phyloP scores from a whole-genome alignment of 2,888 invertebrate genomes.

The Callimorpha dominula region DNA sequence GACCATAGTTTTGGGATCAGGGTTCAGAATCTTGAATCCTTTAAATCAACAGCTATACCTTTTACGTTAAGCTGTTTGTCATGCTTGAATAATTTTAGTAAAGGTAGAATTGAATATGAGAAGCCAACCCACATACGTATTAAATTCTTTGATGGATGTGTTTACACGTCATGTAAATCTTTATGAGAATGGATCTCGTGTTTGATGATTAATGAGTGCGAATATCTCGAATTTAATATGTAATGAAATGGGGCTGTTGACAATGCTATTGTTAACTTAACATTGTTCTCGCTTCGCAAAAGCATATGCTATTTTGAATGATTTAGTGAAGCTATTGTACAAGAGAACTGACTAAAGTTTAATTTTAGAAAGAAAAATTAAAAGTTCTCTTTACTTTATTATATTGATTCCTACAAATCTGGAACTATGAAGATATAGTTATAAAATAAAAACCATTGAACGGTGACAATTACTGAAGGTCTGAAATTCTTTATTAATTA shows the following conservation, averaged over 20 bases:
- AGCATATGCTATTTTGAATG: not conserved
- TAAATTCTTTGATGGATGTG: constrained; percentile 1
- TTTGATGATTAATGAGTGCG: not conserved
- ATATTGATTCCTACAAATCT: no score
- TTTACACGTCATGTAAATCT: not conserved
- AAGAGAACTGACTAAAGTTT: no score
- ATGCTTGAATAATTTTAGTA: not conserved
- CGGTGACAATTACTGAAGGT: no score
- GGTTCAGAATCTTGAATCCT: not conserved
- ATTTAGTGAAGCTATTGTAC: no score
- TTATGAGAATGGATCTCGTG: not conserved
- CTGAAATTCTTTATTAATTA: no score
- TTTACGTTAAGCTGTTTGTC: not conserved
- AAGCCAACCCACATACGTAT: not conserved
- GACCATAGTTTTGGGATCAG: not conserved
- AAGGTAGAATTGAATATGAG: not conserved
- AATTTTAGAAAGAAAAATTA: no score
- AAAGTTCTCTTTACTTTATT: no score
- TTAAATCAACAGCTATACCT: not conserved
- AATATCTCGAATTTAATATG: constrained; percentile 1
- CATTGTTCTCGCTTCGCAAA: not conserved
- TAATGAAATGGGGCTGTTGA: constrained; percentile 7
- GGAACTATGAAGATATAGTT: no score
- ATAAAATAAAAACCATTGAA: no score
- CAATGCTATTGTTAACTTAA: not conserved